A percentile compares a stretch with the other conserved stretches of the same genome.
These are phyloP conservation scores for Phenganax marumi DNA, from an alignment of 92 coral and sea anemone genomes.

Conservation along the genomic window DNA sequence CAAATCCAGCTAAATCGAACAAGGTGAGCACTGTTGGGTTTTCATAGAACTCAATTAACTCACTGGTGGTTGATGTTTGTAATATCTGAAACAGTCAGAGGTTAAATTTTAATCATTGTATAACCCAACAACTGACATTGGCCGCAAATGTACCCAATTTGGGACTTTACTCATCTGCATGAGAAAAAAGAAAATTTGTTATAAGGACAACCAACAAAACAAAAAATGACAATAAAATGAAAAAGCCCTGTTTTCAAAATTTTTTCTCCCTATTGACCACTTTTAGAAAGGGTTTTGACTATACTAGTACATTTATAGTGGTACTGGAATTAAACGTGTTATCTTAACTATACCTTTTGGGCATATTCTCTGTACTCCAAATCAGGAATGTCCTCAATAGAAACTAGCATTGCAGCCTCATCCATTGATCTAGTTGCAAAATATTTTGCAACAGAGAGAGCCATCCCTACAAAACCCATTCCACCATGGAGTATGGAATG, in stretches of 20 bases:
- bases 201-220: too few relatives aligned
- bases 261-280: too few relatives aligned
- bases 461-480: constrained; percentile 44
- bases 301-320: too few relatives aligned
- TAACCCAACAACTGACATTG: too few relatives aligned
- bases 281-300: too few relatives aligned
- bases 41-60: constrained; percentile 8
- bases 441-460: constrained; percentile 45
- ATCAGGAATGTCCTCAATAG: constrained; percentile 40
- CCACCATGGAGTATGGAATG: constrained; percentile 48
- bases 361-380: constrained; percentile 39
- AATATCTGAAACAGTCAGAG: constrained; percentile 14
- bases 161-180: too few relatives aligned
- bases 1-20: constrained; percentile 48
- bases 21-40: constrained; percentile 34
- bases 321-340: background rate
- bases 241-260: too few relatives aligned
- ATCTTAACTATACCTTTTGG: constrained; percentile 13
- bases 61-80: constrained; percentile 29
- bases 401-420: constrained; percentile 32
- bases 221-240: too few relatives aligned
- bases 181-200: too few relatives aligned
- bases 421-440: constrained; percentile 30
- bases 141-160: too few relatives aligned
- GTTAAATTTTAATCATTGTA: background rate